Base-by-base conservation (phyloP, 2,113 vertebrate genomes). In the Miniopterus natalensis region DNA sequence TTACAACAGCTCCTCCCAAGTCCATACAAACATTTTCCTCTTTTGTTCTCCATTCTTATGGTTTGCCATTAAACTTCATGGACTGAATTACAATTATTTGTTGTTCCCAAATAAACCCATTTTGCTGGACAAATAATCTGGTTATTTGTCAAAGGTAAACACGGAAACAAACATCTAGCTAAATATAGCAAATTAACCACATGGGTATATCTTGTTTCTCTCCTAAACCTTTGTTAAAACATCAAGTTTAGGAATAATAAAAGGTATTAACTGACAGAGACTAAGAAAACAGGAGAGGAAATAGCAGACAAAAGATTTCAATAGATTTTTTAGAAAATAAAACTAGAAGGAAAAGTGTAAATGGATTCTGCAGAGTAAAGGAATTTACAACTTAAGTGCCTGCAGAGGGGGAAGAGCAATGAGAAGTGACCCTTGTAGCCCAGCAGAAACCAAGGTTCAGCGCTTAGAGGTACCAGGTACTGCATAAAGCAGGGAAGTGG, bases 261-360 rank as follows among this genome's bases (percentile, higher is more conserved):
- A 73, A 31, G 11, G 7, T 15, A 57, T 57, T 73, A 93, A 71
- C 14, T n/a, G 23, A 47, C 25, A 75, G 66, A 49, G 21, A 74
- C 49, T 86, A 93, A 47, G 57, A 66, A 73, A 85, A 49, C 40
- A 80, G 47, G 29, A 78, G 29, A 84, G 42, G n/a, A 59, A 63
- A 75, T 17, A 89, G 42, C 15, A 93, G 55, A 85, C 53, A 73
- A 55, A 74, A 79, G 20, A 73, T 80, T 85, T 90, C 42, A 74
- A 45, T 10, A 66, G 27, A 68, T 23, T 36, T 36, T 80, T 66
- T 68, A 59, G n/a, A 31, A 93, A 66, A 79, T n/a, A 45, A 57
- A 90, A 87, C 51, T 57, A 8, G 9, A 94, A 51, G 53, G 1
- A 42, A 89, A 94, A 77, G 18, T 27, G 9, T 25, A 51, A 70